A percentile compares a stretch with the other conserved stretches of the same genome.
Evolutionary conservation across 1,140 invertebrate species (phyloP).

Genomic region (Ostrea edulis): DNA sequence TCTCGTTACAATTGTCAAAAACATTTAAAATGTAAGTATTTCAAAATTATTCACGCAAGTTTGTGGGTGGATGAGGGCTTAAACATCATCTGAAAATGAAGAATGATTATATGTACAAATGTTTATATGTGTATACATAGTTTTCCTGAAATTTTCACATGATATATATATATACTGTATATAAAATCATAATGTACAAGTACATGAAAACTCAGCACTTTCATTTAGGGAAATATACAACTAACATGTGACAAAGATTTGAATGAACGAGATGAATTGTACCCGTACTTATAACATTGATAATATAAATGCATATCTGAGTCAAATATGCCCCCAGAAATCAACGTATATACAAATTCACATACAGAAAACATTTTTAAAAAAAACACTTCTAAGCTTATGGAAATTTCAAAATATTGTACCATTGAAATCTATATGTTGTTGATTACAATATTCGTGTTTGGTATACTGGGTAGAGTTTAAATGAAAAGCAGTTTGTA

Average conservation of each 20-base stretch:
- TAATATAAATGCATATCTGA: constrained; percentile 25
- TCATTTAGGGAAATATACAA: constrained; percentile 12
- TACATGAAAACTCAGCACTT: constrained; percentile 27
- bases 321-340: not conserved
- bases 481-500: too few species aligned
- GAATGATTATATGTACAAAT: not conserved
- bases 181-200: not conserved
- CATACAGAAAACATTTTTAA: not conserved
- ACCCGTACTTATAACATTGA: constrained; percentile 14
- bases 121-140: constrained; percentile 3
- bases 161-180: not conserved
- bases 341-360: not conserved
- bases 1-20: too few species aligned
- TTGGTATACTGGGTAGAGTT: too few species aligned
- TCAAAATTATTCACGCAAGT: not conserved
- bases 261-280: not conserved
- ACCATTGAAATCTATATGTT: too few species aligned
- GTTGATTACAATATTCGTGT: too few species aligned
- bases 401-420: too few species aligned
- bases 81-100: not conserved
- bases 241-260: not conserved
- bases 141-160: not conserved
- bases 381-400: not conserved
- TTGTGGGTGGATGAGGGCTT: not conserved
- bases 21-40: too few species aligned